Conservation (phyloP, 2,888 invertebrate genomes). For the Xylota segnis region DNA sequence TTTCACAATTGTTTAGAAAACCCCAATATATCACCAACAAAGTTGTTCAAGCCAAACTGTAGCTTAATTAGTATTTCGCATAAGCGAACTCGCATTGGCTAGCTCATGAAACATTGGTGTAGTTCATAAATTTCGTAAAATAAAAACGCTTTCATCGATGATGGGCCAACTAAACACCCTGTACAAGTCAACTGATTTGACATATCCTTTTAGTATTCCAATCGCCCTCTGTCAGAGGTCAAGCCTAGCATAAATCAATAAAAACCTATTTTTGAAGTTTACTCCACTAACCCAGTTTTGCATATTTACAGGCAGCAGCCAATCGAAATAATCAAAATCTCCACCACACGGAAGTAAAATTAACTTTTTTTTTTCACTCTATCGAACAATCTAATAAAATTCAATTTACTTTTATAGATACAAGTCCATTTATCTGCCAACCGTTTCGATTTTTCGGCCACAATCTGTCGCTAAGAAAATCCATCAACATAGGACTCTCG, state of each 20-base stretch:
- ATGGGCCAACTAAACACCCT: slow-evolving; percentile 40
- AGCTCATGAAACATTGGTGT: no score
- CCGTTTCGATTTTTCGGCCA: slow-evolving; percentile 28
- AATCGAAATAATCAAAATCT: slow-evolving; percentile 29
- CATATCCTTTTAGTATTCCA: neutral
- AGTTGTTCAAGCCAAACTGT: no score
- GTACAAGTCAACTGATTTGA: neutral
- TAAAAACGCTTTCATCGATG: neutral
- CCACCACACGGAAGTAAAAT: slow-evolving; percentile 46
- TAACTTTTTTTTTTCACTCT: neutral
- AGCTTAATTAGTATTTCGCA: no score
- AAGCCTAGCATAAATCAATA: slow-evolving; percentile 66
- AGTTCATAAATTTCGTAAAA: no score
- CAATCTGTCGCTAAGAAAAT: slow-evolving; percentile 73
- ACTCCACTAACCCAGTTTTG: slow-evolving; percentile 68
- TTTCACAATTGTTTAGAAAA: no score
- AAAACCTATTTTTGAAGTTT: slow-evolving; percentile 66
- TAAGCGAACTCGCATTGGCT: no score
- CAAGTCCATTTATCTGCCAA: neutral
- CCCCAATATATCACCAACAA: no score
- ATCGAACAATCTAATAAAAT: neutral
- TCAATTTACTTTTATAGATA: neutral
- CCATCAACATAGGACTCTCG: slow-evolving; percentile 85
- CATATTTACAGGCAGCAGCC: slow-evolving; percentile 64
- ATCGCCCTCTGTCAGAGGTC: slow-evolving; percentile 54